Evolutionary conservation across 1,140 invertebrate genomes (phyloP), one percentile per base, ranked within the genome.

Genomic region (Saccostrea echinata): DNA sequence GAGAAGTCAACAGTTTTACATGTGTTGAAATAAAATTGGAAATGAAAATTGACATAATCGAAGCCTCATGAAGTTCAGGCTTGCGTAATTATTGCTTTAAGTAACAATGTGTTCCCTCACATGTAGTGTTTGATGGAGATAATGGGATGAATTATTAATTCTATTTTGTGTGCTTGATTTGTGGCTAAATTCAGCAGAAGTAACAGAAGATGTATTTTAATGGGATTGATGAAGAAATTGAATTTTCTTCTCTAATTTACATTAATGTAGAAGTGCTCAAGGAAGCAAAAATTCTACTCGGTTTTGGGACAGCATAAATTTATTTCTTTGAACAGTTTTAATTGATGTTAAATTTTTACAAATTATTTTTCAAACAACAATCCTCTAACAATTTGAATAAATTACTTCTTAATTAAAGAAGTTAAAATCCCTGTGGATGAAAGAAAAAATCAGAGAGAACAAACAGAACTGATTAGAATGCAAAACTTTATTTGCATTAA

Each of bases 1-100:
- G 27, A 76, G 30, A 76, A 76, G 68, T 76, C 68, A 76, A 76
- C 68, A 76, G 68, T 76, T 76, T 76, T 76, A 76, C 68, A 76
- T 76, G 68, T 76, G 68, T 76, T 76, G 68, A 76, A 76, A 76
- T 76, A 76, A 76, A 76, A 76, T 76, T 76, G 68, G 27, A 76
- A 76, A 76, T 76, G 68, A 76, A 76, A 76, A 76, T 76, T 76
- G 68, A 76, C 68, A 76, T 76, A 76, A 76, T 76, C 68, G 68
- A 76, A 76, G 68, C 68, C 27, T 76, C 27, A 30, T 30, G 27
- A 30, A 76, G 68, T 76, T 76, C 27, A 30, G 30, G 27, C 27
- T 76, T 76, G 68, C 27, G 68, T 76, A 76, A 76, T 76, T 76
- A 76, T 76, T 76, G 68, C 68, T 76, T 76, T 30, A 33, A 76